A percentile compares a stretch with the other conserved stretches of the same genome.
These are phyloP conservation scores for Morelia viridis DNA, from an alignment of 2,797 vertebrate genomes.

Conservation along the genomic window DNA sequence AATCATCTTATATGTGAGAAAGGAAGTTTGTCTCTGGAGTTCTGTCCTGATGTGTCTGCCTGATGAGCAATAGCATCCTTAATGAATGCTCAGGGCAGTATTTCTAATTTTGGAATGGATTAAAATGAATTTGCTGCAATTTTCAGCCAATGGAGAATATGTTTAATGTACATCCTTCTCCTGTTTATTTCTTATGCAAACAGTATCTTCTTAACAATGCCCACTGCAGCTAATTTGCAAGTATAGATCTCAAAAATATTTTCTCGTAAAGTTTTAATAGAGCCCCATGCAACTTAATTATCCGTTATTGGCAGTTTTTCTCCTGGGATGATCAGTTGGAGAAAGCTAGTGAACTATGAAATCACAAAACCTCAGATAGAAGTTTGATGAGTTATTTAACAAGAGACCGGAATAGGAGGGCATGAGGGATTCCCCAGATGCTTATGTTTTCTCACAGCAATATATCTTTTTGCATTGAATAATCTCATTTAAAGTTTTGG, in stretches of 20 bases:
- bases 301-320: constrained; percentile 52
- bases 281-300: constrained; percentile 68
- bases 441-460: constrained; percentile 3
- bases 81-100: constrained; percentile 66
- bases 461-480: neutral
- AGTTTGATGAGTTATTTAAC: constrained; percentile 20
- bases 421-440: neutral
- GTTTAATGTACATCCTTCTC: constrained; percentile 15
- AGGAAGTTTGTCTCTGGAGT: constrained; percentile 14
- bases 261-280: constrained; percentile 70
- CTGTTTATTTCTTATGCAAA: constrained; percentile 53
- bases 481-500: constrained; percentile 26
- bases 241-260: constrained; percentile 55
- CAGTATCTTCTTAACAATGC: constrained; percentile 36
- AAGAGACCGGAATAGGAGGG: neutral
- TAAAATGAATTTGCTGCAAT: constrained; percentile 65
- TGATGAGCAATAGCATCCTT: constrained; percentile 59
- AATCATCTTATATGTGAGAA: constrained; percentile 3
- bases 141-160: constrained; percentile 34
- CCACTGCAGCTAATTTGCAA: constrained; percentile 47
- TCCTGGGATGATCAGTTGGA: constrained; percentile 35
- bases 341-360: constrained; percentile 23
- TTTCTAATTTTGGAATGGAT: constrained; percentile 66
- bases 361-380: constrained; percentile 6
- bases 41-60: constrained; percentile 65